Evolutionary conservation across 2,113 vertebrate genomes (phyloP), one percentile per base, ranked within the genome.

Genomic region (Pterocles burchelli): DNA sequence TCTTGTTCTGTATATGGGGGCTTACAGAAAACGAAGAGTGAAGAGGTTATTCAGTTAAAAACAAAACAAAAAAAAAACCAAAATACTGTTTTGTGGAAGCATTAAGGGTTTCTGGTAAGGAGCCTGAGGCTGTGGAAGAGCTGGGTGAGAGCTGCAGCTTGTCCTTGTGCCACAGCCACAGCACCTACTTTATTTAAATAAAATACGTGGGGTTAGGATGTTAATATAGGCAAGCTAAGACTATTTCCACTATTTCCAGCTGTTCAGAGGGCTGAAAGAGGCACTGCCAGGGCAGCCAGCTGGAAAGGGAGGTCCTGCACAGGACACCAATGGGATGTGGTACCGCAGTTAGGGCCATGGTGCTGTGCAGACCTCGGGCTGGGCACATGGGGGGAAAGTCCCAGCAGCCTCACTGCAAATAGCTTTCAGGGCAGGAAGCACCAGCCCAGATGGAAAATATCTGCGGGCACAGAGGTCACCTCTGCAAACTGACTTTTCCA

Each of bases 171-270:
- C 41, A 19, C 70, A 85, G 70, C 28, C 28, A 41, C 49, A 55
- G 43, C 38, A 81, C 12, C 36, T 49, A 6, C 0, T 0, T 8
- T 28, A 34, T 38, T 51, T 21, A 51, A 43, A 38, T 29, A 24
- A 9, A 31, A 9, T 22, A 19, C 43, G 11, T 36, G 19, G 5
- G 16, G 17, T 48, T 55, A 51, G 63, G 34, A 14, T 52, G 36
- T 26, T 52, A 25, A 16, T 34, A 12, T 1, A 31, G 38, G 66
- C 72, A 41, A 70, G 24, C 25, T 31, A 33, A 74, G 21, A 25
- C 13, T 43, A 3, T 25, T 74, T 58, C 41, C 36, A 80, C 5
- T 10, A 17, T 2, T 5, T 10, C 4, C 28, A 36, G 41, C 0
- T 54, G 13, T n/a, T 58, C 55, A 58, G 70, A 74, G 34, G 26